Conservation (phyloP, 2,888 invertebrate genomes). For the Brassicogethes aeneus region DNA sequence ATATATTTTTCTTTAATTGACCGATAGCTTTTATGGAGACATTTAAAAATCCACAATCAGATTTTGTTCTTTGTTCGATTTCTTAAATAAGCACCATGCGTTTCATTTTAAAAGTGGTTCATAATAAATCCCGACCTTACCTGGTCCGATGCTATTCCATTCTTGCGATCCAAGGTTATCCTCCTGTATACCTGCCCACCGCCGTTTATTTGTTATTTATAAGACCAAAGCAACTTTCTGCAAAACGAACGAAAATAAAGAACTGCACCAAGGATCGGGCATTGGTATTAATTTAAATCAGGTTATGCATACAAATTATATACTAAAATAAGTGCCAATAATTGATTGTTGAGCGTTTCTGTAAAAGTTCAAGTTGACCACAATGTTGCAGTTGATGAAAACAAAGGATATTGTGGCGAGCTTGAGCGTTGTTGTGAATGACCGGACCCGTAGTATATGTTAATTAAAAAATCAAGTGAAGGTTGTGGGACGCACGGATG, state of each 20-base stretch:
- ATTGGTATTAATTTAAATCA: slow-evolving; percentile 16
- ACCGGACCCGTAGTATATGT: slow-evolving; percentile 1
- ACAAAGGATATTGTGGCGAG: too few relatives aligned
- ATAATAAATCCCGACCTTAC: slow-evolving; percentile 35
- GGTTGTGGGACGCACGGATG: background rate
- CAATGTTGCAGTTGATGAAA: too few relatives aligned
- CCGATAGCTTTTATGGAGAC: too few relatives aligned
- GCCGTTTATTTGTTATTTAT: slow-evolving; percentile 27
- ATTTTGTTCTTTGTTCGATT: too few relatives aligned
- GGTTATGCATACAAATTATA: slow-evolving; percentile 15
- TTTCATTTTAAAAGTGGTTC: slow-evolving; percentile 18
- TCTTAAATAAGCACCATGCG: too few relatives aligned
- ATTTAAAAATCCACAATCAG: too few relatives aligned
- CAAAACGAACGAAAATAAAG: slow-evolving; percentile 15
- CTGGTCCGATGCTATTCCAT: slow-evolving; percentile 31
- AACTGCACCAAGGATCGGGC: slow-evolving; percentile 14
- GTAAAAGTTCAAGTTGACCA: too few relatives aligned
- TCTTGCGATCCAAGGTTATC: slow-evolving; percentile 35
- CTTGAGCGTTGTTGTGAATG: too few relatives aligned
- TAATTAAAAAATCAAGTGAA: slow-evolving; percentile 1
- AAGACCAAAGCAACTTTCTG: slow-evolving; percentile 25
- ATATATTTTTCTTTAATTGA: too few relatives aligned
- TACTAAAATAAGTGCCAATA: too few relatives aligned
- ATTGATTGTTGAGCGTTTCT: too few relatives aligned
- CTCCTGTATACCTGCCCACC: slow-evolving; percentile 32